phyloP scores from a whole-genome alignment of 2,888 invertebrate genomes.

The Sphaeridia pumilis region DNA sequence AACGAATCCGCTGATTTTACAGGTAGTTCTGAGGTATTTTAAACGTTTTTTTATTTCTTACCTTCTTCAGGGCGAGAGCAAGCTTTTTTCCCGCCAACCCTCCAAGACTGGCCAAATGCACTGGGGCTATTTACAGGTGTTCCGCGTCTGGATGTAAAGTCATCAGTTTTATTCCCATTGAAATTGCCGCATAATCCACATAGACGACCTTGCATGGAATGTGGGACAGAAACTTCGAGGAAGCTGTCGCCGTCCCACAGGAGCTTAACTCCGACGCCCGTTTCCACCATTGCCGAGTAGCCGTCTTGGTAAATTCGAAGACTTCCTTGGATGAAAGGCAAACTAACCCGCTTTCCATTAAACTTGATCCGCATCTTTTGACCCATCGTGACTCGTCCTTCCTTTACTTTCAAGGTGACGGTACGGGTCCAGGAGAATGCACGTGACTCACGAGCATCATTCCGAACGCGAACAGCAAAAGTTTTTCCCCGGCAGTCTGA shows the following conservation, averaged over 20 bases:
- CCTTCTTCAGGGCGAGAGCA: constrained; percentile 48
- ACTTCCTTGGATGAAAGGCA: constrained; percentile 51
- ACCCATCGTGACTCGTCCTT: constrained; percentile 57
- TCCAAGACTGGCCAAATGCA: constrained; percentile 80
- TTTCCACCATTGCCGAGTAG: constrained; percentile 40
- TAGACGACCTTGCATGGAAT: constrained; percentile 72
- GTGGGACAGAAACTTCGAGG: constrained; percentile 66
- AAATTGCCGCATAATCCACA: constrained; percentile 94
- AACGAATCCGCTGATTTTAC: no score
- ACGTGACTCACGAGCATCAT: constrained; percentile 66
- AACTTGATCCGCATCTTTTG: constrained; percentile 76
- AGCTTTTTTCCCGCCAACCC: constrained; percentile 65
- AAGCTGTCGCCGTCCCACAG: constrained; percentile 91
- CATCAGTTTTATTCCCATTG: constrained; percentile 59
- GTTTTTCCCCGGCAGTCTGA: constrained; percentile 60
- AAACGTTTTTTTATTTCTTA: constrained; percentile 8
- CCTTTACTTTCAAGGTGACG: constrained; percentile 57
- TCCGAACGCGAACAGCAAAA: constrained; percentile 79
- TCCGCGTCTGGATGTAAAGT: constrained; percentile 54
- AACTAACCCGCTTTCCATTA: constrained; percentile 58
- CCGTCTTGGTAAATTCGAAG: constrained; percentile 46
- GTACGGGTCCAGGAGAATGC: constrained; percentile 86
- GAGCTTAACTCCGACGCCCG: constrained; percentile 54
- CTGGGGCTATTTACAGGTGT: constrained; percentile 51
- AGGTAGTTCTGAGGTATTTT: no score